A percentile compares a stretch with the other conserved stretches of the same genome.
Evolutionary conservation across 2,113 vertebrate species (phyloP).

Genomic region (Paratilapia polleni): DNA sequence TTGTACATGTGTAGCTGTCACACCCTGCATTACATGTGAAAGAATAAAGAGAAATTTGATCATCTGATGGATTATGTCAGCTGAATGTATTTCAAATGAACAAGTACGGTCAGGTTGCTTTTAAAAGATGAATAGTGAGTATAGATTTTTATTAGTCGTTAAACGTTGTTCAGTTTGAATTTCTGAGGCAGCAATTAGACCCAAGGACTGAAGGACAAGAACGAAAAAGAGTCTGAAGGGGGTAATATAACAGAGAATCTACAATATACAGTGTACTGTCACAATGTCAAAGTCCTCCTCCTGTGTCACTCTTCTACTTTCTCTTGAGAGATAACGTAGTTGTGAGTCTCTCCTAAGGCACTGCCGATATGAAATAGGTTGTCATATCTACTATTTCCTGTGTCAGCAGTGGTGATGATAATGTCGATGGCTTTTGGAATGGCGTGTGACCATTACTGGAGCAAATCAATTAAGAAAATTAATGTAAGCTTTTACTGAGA

Average conservation of each 20-base stretch:
- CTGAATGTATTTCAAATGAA: conserved; percentile 64
- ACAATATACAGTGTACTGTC: conserved; percentile 56
- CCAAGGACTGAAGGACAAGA: conserved; percentile 64
- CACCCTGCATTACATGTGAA: not conserved
- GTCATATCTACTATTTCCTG: conserved; percentile 78
- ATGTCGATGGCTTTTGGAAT: conserved; percentile 72
- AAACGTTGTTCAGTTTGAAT: conserved; percentile 60
- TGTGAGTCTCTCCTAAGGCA: conserved; percentile 45
- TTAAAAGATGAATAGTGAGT: conserved; percentile 69
- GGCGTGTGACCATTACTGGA: conserved; percentile 77
- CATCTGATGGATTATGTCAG: conserved; percentile 49
- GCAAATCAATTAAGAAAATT: conserved; percentile 89
- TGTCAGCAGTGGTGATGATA: conserved; percentile 73
- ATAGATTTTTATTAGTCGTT: conserved; percentile 74
- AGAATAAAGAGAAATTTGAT: conserved; percentile 20
- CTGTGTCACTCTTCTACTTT: conserved; percentile 42
- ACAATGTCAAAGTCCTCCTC: conserved; percentile 61
- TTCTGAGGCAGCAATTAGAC: conserved; percentile 44
- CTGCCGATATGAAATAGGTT: conserved; percentile 75
- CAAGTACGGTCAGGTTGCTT: conserved; percentile 68
- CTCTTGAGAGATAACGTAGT: conserved; percentile 46
- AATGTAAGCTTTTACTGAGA: conserved; percentile 82
- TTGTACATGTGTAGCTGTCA: not conserved
- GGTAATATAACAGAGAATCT: conserved; percentile 54
- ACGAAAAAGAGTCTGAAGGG: conserved; percentile 25